These are phyloP conservation scores for Macrostomum lignano DNA, from an alignment of 1,140 invertebrate genomes.

Conservation along the genomic window DNA sequence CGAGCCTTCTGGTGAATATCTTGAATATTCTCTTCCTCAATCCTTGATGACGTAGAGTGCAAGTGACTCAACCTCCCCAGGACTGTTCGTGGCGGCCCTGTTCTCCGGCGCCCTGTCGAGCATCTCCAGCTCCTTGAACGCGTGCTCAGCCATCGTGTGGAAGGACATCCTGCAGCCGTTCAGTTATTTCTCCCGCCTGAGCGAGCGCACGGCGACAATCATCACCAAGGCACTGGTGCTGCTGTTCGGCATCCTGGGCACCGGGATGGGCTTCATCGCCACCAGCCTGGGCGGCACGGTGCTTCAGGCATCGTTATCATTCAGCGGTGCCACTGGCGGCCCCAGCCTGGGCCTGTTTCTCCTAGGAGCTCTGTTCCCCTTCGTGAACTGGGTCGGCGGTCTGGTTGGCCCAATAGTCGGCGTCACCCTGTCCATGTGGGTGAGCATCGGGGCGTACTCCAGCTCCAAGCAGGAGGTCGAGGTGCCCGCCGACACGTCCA, in stretches of 20 bases:
- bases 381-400: constrained; percentile 36
- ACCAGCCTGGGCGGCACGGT: constrained; percentile 9
- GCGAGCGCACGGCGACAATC: constrained; percentile 12
- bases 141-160: constrained; percentile 53
- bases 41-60: too few relatives aligned
- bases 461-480: too few relatives aligned
- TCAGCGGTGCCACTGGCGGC: constrained; percentile 19
- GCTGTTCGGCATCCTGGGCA: constrained; percentile 8
- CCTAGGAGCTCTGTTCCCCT: constrained; percentile 19
- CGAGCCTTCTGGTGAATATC: too few relatives aligned
- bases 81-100: constrained; percentile 22
- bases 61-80: too few relatives aligned
- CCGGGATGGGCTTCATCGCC: constrained; percentile 8
- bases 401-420: constrained; percentile 40
- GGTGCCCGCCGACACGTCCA: too few relatives aligned
- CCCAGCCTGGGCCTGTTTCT: constrained; percentile 22
- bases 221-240: constrained; percentile 14
- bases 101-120: constrained; percentile 24
- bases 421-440: constrained; percentile 42
- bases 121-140: constrained; percentile 45
- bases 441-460: constrained; percentile 42
- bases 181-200: constrained; percentile 9
- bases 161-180: constrained; percentile 39
- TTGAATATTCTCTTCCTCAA: too few relatives aligned
- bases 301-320: constrained; percentile 16